Evolutionary conservation across 2,888 invertebrate species (phyloP), one percentile per base, ranked within the genome.

Genomic region (Cosmia trapezina): DNA sequence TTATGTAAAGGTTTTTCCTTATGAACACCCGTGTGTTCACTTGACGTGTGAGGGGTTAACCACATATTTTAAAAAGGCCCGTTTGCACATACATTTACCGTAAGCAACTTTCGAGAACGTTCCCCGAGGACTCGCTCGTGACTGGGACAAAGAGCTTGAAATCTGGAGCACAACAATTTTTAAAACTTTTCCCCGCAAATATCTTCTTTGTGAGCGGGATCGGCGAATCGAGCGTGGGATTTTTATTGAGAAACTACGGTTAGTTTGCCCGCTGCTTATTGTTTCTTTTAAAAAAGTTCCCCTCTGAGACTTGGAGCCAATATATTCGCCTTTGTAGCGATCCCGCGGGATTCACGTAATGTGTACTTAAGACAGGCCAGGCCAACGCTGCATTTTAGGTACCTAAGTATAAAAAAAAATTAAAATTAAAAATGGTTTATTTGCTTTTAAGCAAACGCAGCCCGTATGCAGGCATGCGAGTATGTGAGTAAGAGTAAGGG

Each of bases 81-180:
- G 47, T 80, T 76, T 53, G 81, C 73, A 77, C 80, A 86, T 83
- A 86, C 83, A 86, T 80, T 85, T 85, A 78, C 79, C 84, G 83
- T 85, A 84, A 89, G 87, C 81, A 86, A 83, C 83, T 85, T 87
- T 86, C 83, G 81, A 90, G 87, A 85, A 86, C 81, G 79, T 82
- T 84, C 89, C 89, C 88, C 59, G 82, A 92, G 91, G 91, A 91
- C 84, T 74, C 83, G 87, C 85, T 89, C 92, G 93, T 93, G 92
- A 93, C 92, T 90, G 73, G 90, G 89, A 93, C 93, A 93, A 93
- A 93, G 91, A 89, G 87, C 78, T 85, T 81, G 83, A 89, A 91
- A 92, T 92, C 90, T 92, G 87, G 89, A 89, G 86, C 90, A 88
- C 88, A 88, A 91, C 89, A 89, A 89, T 90, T 93, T 93, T 91